phyloP scores from a whole-genome alignment of 2,888 invertebrate species.

The Argynnis bischoffii region DNA sequence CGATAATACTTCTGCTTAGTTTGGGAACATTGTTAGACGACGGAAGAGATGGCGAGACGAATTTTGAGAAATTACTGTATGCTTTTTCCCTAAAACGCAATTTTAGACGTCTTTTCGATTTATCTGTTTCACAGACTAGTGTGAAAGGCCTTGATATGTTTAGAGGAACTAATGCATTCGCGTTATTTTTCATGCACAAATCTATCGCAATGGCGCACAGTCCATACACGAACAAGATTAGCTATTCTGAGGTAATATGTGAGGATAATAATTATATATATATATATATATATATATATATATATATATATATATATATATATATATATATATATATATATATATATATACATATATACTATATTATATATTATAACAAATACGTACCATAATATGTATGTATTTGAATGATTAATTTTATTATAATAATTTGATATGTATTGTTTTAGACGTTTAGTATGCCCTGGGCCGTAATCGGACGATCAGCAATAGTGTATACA shows the following conservation, averaged over 20 bases:
- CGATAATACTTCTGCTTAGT: slow-evolving; percentile 63
- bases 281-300: too few relatives aligned
- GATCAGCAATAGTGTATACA: slow-evolving; percentile 84
- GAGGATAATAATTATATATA: too few relatives aligned
- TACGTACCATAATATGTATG: too few relatives aligned
- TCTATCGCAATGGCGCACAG: slow-evolving; percentile 83
- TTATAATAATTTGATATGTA: background rate
- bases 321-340: too few relatives aligned
- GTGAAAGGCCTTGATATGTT: slow-evolving; percentile 80
- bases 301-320: too few relatives aligned
- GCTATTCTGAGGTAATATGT: slow-evolving; percentile 74
- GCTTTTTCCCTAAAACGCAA: slow-evolving; percentile 80
- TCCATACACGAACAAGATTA: slow-evolving; percentile 81
- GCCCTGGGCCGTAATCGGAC: slow-evolving; percentile 83
- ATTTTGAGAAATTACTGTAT: slow-evolving; percentile 75
- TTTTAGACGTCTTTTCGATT: slow-evolving; percentile 67
- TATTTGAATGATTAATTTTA: too few relatives aligned
- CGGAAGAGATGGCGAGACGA: slow-evolving; percentile 68
- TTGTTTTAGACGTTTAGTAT: slow-evolving; percentile 73
- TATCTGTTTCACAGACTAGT: slow-evolving; percentile 63
- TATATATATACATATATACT: too few relatives aligned
- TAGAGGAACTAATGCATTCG: slow-evolving; percentile 79
- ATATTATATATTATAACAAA: too few relatives aligned
- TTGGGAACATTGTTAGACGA: slow-evolving; percentile 73
- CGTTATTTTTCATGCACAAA: slow-evolving; percentile 81